These are phyloP conservation scores for Idaea biselata DNA, from an alignment of 2,888 invertebrate species.

Conservation along the genomic window DNA sequence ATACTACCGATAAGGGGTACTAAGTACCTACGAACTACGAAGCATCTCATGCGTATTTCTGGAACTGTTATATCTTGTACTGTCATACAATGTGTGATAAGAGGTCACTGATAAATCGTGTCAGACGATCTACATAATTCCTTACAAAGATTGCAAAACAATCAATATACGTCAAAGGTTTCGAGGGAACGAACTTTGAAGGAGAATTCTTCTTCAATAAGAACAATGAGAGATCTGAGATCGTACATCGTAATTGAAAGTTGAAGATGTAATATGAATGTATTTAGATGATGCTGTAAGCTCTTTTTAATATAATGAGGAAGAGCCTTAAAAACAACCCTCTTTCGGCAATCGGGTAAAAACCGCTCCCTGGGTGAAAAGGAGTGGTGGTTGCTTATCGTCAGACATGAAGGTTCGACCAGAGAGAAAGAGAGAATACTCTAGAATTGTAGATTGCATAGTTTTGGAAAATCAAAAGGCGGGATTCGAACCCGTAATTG, in stretches of 20 bases:
- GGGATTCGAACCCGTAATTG: too few relatives aligned
- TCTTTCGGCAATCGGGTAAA: too few relatives aligned
- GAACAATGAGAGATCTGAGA: neutral
- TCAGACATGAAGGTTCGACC: too few relatives aligned
- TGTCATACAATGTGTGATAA: constrained; percentile 45
- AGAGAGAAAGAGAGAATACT: too few relatives aligned
- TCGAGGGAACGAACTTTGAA: neutral
- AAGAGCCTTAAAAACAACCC: too few relatives aligned
- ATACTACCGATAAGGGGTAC: constrained; percentile 28
- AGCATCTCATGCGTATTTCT: constrained; percentile 50
- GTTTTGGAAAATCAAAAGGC: too few relatives aligned
- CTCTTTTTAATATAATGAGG: too few relatives aligned
- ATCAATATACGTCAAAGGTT: neutral
- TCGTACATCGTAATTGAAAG: neutral
- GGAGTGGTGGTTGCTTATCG: too few relatives aligned
- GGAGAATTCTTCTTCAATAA: neutral
- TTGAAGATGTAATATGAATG: neutral
- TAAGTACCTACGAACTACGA: constrained; percentile 30
- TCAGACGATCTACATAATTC: constrained; percentile 33
- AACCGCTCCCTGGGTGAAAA: too few relatives aligned
- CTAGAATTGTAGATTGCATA: too few relatives aligned
- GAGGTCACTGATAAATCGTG: constrained; percentile 54
- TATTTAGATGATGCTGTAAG: neutral
- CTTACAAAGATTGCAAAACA: neutral
- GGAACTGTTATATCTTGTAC: constrained; percentile 39